Percentiles rank a stretch among this genome's conserved stretches.
Conservation (phyloP, 2,113 vertebrate genomes). For the Mormyrus lacerda region DNA sequence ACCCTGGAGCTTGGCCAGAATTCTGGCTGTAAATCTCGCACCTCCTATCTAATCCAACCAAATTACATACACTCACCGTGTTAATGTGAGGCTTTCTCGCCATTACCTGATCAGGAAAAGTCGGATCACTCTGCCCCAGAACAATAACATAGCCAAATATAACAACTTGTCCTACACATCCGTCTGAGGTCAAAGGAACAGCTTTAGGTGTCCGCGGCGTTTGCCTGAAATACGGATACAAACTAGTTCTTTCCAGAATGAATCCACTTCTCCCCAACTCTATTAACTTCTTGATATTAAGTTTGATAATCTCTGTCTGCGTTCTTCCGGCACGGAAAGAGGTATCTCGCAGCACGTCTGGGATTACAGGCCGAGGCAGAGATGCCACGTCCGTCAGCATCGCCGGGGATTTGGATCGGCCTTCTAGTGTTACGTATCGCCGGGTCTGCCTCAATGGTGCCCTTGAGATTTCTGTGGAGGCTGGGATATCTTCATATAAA, state of each 20-base stretch:
- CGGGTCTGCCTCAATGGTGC: background rate
- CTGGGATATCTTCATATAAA: background rate
- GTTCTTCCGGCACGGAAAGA: background rate
- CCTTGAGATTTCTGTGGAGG: background rate
- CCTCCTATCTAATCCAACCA: background rate
- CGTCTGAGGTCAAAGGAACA: background rate
- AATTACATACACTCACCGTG: background rate
- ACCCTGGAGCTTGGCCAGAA: background rate
- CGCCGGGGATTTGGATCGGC: background rate
- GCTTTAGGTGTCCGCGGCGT: background rate
- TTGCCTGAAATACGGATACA: background rate
- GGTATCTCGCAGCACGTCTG: background rate
- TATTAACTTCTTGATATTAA: background rate
- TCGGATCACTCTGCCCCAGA: background rate
- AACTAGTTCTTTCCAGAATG: background rate
- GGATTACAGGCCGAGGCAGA: background rate
- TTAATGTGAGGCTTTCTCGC: background rate
- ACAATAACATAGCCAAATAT: background rate
- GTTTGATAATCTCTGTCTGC: background rate
- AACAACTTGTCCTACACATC: background rate
- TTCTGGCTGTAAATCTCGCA: background rate
- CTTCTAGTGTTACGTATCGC: background rate
- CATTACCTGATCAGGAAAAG: background rate
- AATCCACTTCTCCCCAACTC: background rate
- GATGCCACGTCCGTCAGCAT: background rate